phyloP scores from a whole-genome alignment of 30 jellyfish, hydroid and myxozoan genomes.

The Aurelia sp. region DNA sequence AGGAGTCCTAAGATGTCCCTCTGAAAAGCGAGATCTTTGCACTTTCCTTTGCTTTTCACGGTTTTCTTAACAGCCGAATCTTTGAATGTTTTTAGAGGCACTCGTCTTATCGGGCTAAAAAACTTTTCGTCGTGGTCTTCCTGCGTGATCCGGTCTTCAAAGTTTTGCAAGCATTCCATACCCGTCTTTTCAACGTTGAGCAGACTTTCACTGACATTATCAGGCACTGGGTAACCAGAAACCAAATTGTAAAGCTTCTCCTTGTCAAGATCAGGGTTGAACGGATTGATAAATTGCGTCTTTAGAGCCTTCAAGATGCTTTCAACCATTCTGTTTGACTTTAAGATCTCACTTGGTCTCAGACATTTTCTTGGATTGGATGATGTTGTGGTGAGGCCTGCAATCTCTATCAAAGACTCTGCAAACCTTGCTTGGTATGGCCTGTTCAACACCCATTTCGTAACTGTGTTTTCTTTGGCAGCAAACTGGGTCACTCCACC shows the following conservation, averaged over 20 bases:
- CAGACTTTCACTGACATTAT: constrained; percentile 25
- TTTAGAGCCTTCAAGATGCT: background rate
- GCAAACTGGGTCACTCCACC: too few species aligned
- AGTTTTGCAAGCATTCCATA: constrained; percentile 4
- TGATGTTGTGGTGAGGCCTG: background rate
- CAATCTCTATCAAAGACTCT: too few species aligned
- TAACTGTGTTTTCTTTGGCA: too few species aligned
- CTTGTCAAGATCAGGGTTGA: too few species aligned
- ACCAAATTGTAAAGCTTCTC: too few species aligned
- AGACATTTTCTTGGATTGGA: constrained; percentile 21
- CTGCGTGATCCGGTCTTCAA: constrained; percentile 7
- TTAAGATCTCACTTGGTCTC: constrained; percentile 23
- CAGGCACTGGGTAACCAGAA: constrained; percentile 32
- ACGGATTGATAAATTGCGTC: constrained; percentile 40
- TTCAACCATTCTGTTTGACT: constrained; percentile 40
- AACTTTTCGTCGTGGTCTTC: background rate
- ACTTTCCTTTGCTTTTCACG: too few species aligned
- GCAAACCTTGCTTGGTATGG: too few species aligned
- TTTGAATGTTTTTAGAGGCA: constrained; percentile 9
- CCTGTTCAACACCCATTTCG: too few species aligned
- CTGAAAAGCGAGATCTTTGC: too few species aligned
- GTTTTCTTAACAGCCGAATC: too few species aligned
- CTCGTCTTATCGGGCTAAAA: constrained; percentile 35
- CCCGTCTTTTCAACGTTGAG: constrained; percentile 36
- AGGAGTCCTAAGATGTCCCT: too few species aligned